Evolutionary conservation across 2,797 vertebrate species (phyloP), one percentile per base, ranked within the genome.

Genomic region (Bovichtus diacanthus): DNA sequence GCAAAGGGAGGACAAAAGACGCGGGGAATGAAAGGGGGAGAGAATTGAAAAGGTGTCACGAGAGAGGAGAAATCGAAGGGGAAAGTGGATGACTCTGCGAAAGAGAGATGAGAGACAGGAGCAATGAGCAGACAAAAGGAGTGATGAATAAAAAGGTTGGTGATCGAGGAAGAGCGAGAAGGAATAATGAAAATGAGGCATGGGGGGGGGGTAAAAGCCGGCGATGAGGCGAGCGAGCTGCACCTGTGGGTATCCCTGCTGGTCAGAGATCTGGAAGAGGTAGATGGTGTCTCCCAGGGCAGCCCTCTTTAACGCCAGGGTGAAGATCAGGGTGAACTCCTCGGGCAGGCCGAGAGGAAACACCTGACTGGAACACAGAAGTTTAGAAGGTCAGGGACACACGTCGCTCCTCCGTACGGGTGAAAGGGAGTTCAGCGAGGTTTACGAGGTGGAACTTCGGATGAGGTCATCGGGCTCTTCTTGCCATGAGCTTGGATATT

Each of bases 221-320:
- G 23, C 12, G n/a, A n/a, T n/a, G n/a, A n/a, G n/a, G n/a, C n/a
- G n/a, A n/a, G n/a, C n/a, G n/a, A n/a, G n/a, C 34, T 6, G 73
- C 93, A 99, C 98, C 97, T 99, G 97, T 23, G 98, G 97, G 88
- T 98, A 97, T 68, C 97, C 98, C 16, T 94, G 93, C n/a, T 79
- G 90, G 77, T 99, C 96, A 0, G 96, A 96, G 90, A 99, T 95
- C 92, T 99, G 97, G 82, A 99, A 95, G 64, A 99, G 95, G 93
- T 98, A 96, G 95, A 96, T 90, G 63, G 96, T 97, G 80, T 96
- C 94, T 83, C 93, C 95, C 53, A 95, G 93, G 78, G 95, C 95
- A 60, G 96, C 90, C 80, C 96, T 98, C 94, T 97, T 99, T 87
- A 99, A 89, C 62, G 96, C 93, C 68, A 99, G 61, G 0, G 97